A percentile compares a stretch with the other conserved stretches of the same genome.
Evolutionary conservation across 1,140 invertebrate genomes (phyloP).

Genomic region (Hylaeus volcanicus): DNA sequence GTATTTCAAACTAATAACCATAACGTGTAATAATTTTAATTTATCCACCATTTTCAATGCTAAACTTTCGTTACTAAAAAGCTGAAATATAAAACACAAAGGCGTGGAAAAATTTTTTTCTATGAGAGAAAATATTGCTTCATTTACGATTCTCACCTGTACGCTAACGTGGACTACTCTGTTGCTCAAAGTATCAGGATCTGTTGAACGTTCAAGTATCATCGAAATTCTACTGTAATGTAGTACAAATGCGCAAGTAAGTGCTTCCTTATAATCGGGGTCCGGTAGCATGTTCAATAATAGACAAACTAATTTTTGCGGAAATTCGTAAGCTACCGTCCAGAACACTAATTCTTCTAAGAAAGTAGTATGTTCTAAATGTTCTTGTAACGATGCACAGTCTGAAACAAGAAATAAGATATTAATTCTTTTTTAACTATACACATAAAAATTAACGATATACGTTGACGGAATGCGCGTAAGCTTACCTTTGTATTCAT

Average conservation of each 20-base stretch:
- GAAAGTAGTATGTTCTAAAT: slow-evolving; percentile 91
- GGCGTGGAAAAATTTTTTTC: slow-evolving; percentile 68
- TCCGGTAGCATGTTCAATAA: slow-evolving; percentile 98
- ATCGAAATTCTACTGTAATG: slow-evolving; percentile 97
- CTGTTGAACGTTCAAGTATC: slow-evolving; percentile 91
- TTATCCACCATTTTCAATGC: slow-evolving; percentile 95
- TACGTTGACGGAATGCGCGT: not conserved
- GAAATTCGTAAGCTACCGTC: slow-evolving; percentile 98
- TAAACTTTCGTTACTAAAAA: slow-evolving; percentile 96
- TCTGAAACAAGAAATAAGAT: slow-evolving; percentile 77
- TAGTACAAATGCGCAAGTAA: slow-evolving; percentile 96
- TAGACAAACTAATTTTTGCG: slow-evolving; percentile 96
- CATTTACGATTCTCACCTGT: slow-evolving; percentile 78
- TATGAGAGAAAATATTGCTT: not conserved
- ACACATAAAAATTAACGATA: too few species aligned
- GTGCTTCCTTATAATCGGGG: slow-evolving; percentile 96
- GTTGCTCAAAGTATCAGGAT: slow-evolving; percentile 95
- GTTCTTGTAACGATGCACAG: slow-evolving; percentile 89
- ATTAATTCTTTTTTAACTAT: slow-evolving; percentile 3
- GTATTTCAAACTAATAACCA: slow-evolving; percentile 95
- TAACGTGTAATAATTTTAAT: slow-evolving; percentile 93
- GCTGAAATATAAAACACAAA: slow-evolving; percentile 72
- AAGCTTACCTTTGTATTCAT: slow-evolving; percentile 85
- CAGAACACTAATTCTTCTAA: slow-evolving; percentile 98
- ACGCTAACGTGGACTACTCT: slow-evolving; percentile 98